Base-by-base conservation (phyloP, 2,113 vertebrate species). In the Perognathus longimembris region DNA sequence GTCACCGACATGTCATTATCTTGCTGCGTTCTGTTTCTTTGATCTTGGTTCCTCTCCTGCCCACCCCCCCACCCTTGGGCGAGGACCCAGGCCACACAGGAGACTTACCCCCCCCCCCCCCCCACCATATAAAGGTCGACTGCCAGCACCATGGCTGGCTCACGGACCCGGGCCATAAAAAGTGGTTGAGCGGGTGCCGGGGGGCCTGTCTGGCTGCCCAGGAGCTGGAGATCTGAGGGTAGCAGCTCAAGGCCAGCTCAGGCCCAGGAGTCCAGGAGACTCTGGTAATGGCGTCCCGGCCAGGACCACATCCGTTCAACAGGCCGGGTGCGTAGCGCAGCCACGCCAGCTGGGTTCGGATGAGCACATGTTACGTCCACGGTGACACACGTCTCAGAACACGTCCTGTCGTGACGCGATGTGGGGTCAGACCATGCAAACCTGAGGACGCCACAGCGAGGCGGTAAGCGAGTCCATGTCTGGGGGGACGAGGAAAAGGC, bases 21-120 rank as follows among this genome's bases (percentile, higher is more conserved):
- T 10, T 34, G 18, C 34, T 79, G 59, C 22, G 42, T 94, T 92
- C 89, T 15, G 14, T 26, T 85, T 93, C 50, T 30, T 85, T 87
- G 8, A 26, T 61, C 10, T 88, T 28, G 18, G 0, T 66, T 69
- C 91, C 20, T 80, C 45, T 71, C 24, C 30, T 12, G 6, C 1
- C 61, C n/a, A n/a, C n/a, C n/a, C n/a, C n/a, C n/a, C n/a, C n/a
- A n/a, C 36, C 4, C 24, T 6, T 83, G 12, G 11, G 17, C 20
- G 3, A 92, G 70, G 14, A 10, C 42, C 18, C 11, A 12, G 28
- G 30, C 32, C 42, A 24, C 38, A 17, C 11, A 21, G 17, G 54
- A 74, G 24, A 45, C 45, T n/a, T n/a, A n/a, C n/a, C n/a, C n/a
- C n/a, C n/a, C n/a, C n/a, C n/a, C n/a, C n/a, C n/a, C n/a, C n/a